phyloP scores from a whole-genome alignment of 2,888 invertebrate species.

The Dilophus febrilis region DNA sequence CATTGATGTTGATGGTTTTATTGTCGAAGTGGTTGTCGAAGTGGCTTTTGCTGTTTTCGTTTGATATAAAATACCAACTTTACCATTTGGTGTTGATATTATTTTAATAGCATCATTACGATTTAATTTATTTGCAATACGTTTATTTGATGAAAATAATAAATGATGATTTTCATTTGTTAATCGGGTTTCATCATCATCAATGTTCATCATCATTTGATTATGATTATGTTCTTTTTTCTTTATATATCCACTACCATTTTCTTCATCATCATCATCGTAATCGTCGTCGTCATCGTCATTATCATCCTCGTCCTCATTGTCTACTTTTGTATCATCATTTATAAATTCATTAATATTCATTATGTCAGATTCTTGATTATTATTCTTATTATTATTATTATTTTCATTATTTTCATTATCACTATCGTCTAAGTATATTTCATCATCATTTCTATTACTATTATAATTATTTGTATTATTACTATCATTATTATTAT shows the following conservation, averaged over 20 bases:
- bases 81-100: slow-evolving; percentile 31
- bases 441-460: slow-evolving; percentile 20
- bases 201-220: slow-evolving; percentile 15
- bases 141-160: slow-evolving; percentile 21
- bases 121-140: slow-evolving; percentile 26
- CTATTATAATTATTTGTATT: slow-evolving; percentile 14
- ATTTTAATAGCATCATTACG: slow-evolving; percentile 32
- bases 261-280: slow-evolving; percentile 8
- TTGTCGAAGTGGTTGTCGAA: slow-evolving; percentile 10
- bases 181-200: slow-evolving; percentile 1
- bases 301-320: slow-evolving; percentile 15
- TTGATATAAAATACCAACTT: slow-evolving; percentile 32
- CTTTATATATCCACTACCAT: slow-evolving; percentile 12
- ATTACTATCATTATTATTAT: slow-evolving; percentile 9
- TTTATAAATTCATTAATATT: slow-evolving; percentile 5
- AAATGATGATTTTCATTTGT: slow-evolving; percentile 12
- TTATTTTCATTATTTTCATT: slow-evolving; percentile 10
- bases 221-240: slow-evolving; percentile 17
- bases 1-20: slow-evolving; percentile 1
- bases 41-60: too few species aligned
- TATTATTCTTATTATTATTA: slow-evolving; percentile 11
- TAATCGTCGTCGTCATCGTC: slow-evolving; percentile 17
- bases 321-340: slow-evolving; percentile 15
- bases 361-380: slow-evolving; percentile 7
- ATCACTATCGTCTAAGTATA: slow-evolving; percentile 7